phyloP scores from a whole-genome alignment of 2,888 invertebrate genomes.

The Geophilus truncorum region DNA sequence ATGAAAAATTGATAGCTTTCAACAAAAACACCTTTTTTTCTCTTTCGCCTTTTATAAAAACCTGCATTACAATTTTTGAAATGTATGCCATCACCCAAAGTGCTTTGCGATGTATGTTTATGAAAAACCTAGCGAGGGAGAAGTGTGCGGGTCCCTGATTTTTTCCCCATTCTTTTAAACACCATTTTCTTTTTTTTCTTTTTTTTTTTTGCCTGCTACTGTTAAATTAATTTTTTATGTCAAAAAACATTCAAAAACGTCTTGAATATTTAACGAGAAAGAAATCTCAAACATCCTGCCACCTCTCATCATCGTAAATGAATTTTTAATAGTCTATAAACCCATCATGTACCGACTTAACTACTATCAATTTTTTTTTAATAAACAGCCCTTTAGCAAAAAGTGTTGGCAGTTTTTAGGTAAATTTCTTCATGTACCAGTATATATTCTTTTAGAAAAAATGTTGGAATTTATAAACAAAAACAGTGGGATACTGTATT shows the following conservation, averaged over 20 bases:
- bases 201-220: neutral
- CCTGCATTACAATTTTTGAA: neutral
- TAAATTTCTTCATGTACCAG: too few species aligned
- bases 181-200: neutral
- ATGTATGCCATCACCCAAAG: constrained; percentile 20
- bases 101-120: constrained; percentile 15
- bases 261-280: neutral
- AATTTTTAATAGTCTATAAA: constrained; percentile 7
- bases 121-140: neutral
- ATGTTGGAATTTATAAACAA: too few species aligned
- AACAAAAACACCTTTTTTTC: constrained; percentile 8
- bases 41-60: neutral
- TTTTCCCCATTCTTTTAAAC: neutral
- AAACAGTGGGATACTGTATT: too few species aligned
- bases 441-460: too few species aligned
- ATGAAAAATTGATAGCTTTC: constrained; percentile 19
- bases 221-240: constrained; percentile 7
- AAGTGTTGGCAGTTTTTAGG: too few species aligned
- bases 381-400: neutral
- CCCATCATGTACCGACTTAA: neutral
- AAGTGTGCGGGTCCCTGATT: neutral
- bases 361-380: neutral
- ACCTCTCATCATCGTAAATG: neutral
- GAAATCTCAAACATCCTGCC: neutral
- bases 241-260: neutral